Evolutionary conservation across 2,888 invertebrate genomes (phyloP).

Genomic region (Molanna angustata): DNA sequence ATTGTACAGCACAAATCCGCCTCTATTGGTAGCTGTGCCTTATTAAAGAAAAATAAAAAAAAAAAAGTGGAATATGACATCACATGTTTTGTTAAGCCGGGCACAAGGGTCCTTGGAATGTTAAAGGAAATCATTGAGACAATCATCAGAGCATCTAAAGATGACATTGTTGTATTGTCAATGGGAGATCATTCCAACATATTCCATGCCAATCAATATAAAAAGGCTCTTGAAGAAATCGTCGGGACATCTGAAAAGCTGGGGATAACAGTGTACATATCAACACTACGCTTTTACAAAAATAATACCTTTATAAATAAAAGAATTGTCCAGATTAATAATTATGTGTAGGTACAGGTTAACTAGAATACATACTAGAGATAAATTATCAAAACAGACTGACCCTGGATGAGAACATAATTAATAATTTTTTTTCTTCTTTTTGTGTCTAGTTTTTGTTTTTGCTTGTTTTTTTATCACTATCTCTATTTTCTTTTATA

Average conservation of each 20-base stretch:
- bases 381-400: neutral
- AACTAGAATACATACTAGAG: neutral
- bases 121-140: neutral
- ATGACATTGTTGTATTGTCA: neutral
- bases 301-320: neutral
- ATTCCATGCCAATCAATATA: neutral
- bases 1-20: too few species aligned
- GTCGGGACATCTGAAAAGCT: neutral
- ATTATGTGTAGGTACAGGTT: neutral
- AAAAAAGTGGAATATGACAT: neutral
- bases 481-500: too few species aligned
- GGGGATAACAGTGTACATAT: neutral
- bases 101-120: neutral
- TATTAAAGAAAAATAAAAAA: too few species aligned
- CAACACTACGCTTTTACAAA: neutral
- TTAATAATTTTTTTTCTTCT: neutral
- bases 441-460: too few species aligned
- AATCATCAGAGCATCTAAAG: neutral
- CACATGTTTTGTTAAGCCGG: neutral
- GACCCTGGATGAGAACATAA: neutral
- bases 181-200: neutral
- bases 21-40: too few species aligned
- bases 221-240: neutral
- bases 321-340: neutral
- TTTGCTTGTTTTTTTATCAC: too few species aligned